Conservation (phyloP, 1,140 invertebrate genomes). For the Lamellibrachia luymesi region DNA sequence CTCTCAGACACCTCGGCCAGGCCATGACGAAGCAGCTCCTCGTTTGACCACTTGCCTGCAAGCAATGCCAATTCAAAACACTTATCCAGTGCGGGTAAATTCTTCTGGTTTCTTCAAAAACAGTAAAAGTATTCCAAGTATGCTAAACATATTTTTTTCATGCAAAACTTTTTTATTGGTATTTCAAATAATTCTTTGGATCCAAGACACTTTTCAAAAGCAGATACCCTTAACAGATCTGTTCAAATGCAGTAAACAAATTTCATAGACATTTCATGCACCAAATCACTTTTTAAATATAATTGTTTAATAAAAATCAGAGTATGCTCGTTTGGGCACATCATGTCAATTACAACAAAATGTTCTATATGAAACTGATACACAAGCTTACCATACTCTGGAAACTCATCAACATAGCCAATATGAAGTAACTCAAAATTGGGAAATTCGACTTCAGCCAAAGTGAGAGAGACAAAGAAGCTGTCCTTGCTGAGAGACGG, state of each 20-base stretch:
- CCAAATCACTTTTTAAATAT: too few species aligned
- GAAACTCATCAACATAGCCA: conserved; percentile 45
- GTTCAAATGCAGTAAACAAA: too few species aligned
- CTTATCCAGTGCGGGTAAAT: too few species aligned
- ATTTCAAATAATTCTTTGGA: too few species aligned
- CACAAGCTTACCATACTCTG: conserved; percentile 33
- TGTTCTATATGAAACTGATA: background rate
- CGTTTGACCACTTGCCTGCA: conserved; percentile 37
- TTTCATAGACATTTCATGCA: too few species aligned
- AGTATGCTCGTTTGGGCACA: too few species aligned
- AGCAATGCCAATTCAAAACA: background rate
- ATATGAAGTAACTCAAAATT: conserved; percentile 40
- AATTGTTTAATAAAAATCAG: too few species aligned
- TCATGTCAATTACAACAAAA: background rate
- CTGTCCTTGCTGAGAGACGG: conserved; percentile 47
- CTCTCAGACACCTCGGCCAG: conserved; percentile 42
- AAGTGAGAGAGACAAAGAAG: conserved; percentile 43
- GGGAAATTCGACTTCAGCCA: conserved; percentile 42
- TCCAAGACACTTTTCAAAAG: too few species aligned
- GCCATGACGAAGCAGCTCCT: conserved; percentile 36
- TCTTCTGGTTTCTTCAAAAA: background rate
- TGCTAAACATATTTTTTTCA: too few species aligned
- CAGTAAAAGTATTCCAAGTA: too few species aligned
- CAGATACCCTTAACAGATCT: too few species aligned
- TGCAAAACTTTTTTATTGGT: too few species aligned